phyloP scores from a whole-genome alignment of 2,888 invertebrate genomes.

The Nematopogon swammerdamellus region DNA sequence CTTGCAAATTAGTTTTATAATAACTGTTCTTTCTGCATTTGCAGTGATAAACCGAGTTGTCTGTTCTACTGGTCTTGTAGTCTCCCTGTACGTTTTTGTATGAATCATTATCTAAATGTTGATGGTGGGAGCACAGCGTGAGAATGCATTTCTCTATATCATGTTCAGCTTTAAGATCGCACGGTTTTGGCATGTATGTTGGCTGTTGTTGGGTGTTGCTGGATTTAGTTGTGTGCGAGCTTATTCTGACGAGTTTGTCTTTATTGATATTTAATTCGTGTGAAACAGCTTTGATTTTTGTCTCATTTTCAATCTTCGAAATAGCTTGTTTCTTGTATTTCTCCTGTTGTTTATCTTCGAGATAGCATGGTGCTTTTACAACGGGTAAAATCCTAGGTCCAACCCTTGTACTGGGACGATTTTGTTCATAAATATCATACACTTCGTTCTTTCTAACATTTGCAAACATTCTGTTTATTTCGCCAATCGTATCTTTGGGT shows the following conservation, averaged over 20 bases:
- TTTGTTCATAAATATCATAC: slow-evolving; percentile 18
- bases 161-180: not conserved
- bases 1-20: no score
- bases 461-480: slow-evolving; percentile 44
- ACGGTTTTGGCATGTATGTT: not conserved
- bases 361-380: slow-evolving; percentile 22
- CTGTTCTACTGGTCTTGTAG: not conserved
- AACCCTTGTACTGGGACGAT: slow-evolving; percentile 29
- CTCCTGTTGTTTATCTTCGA: slow-evolving; percentile 14
- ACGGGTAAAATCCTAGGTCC: slow-evolving; percentile 41
- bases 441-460: slow-evolving; percentile 19
- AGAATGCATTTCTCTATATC: slow-evolving; percentile 17
- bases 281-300: no score
- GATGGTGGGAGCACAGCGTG: slow-evolving; percentile 24
- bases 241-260: no score
- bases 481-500: slow-evolving; percentile 37
- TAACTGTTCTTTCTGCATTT: not conserved
- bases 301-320: slow-evolving; percentile 17
- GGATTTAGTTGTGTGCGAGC: no score
- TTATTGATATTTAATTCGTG: no score
- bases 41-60: not conserved
- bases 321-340: slow-evolving; percentile 11
- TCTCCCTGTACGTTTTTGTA: slow-evolving; percentile 12
- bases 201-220: no score
- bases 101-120: slow-evolving; percentile 14